phyloP scores from a whole-genome alignment of 2,797 vertebrate species.

The Gephyroberyx darwinii region DNA sequence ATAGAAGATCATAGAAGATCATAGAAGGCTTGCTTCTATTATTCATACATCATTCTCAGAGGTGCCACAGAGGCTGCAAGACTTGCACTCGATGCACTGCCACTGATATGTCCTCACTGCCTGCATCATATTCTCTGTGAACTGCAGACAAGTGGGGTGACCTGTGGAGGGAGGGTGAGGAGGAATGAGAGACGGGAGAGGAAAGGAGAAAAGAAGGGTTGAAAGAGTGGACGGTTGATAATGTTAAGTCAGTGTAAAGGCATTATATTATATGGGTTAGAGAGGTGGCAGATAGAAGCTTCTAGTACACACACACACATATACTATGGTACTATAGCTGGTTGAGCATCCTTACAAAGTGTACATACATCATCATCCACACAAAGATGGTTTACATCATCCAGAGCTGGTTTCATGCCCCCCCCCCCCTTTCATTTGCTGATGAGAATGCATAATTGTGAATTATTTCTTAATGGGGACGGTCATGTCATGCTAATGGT shows the following conservation, averaged over 20 bases:
- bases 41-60: conserved; percentile 96
- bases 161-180: conserved; percentile 75
- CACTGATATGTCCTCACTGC: conserved; percentile 98
- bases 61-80: conserved; percentile 97
- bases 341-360: no score
- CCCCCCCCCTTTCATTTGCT: no score
- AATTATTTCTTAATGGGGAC: no score
- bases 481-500: no score
- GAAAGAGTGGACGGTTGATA: not conserved
- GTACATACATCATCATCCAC: no score
- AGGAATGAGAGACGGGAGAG: conserved; percentile 72
- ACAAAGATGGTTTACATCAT: no score
- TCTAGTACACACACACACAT: not conserved
- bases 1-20: no score
- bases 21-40: not conserved
- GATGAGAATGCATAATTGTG: no score
- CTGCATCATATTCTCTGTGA: conserved; percentile 98
- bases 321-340: not conserved
- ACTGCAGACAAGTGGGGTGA: conserved; percentile 98
- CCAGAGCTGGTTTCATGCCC: no score
- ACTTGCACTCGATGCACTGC: conserved; percentile 99
- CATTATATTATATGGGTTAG: not conserved
- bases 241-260: conserved; percentile 1
- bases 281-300: not conserved
- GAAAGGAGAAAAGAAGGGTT: not conserved